A percentile compares a stretch with the other conserved stretches of the same genome.
Evolutionary conservation across 1,140 invertebrate genomes (phyloP).

Genomic region (Euglossa dilemma): DNA sequence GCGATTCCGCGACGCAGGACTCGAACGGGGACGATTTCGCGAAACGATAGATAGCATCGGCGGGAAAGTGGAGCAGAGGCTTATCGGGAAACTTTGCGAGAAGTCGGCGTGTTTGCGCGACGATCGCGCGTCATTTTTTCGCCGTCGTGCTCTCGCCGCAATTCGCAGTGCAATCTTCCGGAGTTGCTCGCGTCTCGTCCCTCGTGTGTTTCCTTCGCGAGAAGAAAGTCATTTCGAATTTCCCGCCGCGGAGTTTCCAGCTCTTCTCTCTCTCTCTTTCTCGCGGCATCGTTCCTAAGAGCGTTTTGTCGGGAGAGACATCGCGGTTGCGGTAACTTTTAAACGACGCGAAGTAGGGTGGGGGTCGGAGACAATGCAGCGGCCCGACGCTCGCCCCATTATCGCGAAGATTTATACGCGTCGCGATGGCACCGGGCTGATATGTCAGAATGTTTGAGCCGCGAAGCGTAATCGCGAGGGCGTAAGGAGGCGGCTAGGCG

Average conservation of each 20-base stretch:
- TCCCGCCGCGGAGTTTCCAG: too few relatives aligned
- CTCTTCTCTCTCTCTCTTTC: too few relatives aligned
- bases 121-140: not conserved
- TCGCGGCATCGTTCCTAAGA: not conserved
- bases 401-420: constrained; percentile 31
- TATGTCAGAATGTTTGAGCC: constrained; percentile 26
- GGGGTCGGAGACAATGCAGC: not conserved
- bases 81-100: not conserved
- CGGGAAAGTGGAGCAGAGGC: constrained; percentile 7
- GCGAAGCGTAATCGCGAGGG: constrained; percentile 3
- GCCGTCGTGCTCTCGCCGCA: too few relatives aligned
- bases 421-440: not conserved
- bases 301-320: not conserved
- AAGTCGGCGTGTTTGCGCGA: not conserved
- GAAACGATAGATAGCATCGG: constrained; percentile 1
- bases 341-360: not conserved
- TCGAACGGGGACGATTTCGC: constrained; percentile 7
- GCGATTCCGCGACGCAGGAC: not conserved
- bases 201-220: not conserved
- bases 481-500: not conserved
- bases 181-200: not conserved
- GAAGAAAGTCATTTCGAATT: not conserved
- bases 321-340: not conserved
- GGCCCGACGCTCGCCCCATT: not conserved
- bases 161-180: constrained; percentile 3